Conservation (phyloP, 2,113 vertebrate genomes). For the Lontra canadensis region DNA sequence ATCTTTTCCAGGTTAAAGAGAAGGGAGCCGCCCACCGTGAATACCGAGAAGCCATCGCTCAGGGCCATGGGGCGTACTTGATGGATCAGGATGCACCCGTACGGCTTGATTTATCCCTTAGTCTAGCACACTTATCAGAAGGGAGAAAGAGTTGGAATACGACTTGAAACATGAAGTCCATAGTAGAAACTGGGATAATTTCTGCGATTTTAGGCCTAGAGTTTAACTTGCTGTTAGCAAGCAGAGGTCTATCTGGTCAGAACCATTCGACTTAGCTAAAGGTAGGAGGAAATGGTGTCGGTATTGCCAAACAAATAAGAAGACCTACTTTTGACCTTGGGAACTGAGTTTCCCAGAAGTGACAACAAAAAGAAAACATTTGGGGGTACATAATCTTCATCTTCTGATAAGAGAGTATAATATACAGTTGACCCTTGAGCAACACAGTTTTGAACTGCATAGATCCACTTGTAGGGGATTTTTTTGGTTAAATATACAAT, state of each 20-base stretch:
- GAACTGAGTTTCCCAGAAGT: neutral
- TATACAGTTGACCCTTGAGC: neutral
- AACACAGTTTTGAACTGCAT: neutral
- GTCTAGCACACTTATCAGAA: neutral
- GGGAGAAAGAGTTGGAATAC: neutral
- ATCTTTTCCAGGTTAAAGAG: conserved; percentile 89
- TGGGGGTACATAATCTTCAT: neutral
- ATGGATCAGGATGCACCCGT: conserved; percentile 93
- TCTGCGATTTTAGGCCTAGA: neutral
- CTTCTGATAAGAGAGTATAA: neutral
- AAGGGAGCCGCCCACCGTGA: conserved; percentile 88
- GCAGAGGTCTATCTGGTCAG: neutral
- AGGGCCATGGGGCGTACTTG: conserved; percentile 91
- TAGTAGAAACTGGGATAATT: neutral
- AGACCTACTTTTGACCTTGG: neutral
- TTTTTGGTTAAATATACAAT: neutral
- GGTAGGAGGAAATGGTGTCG: neutral
- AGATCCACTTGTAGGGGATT: neutral
- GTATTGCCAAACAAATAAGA: neutral
- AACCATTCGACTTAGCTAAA: neutral
- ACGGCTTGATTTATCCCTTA: neutral
- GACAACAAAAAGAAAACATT: neutral
- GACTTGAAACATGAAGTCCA: neutral
- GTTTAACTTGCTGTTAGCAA: neutral
- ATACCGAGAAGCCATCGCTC: conserved; percentile 87